Evolutionary conservation across 2,113 vertebrate species (phyloP), one percentile per base, ranked within the genome.

Genomic region (Coryphaenoides rupestris): DNA sequence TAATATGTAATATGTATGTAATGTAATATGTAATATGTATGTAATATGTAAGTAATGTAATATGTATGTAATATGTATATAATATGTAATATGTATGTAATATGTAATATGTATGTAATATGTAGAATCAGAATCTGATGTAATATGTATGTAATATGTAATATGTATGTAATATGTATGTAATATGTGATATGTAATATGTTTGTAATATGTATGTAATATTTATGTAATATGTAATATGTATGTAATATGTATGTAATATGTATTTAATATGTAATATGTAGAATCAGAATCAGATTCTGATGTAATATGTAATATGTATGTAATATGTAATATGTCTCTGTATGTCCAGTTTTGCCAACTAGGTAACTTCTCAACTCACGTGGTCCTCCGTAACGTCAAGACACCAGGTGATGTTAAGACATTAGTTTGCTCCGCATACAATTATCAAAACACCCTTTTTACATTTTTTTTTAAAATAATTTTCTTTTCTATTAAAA

Each of bases 321-420:
- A 21, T 7, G 4, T 24, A 2, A 12, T 22, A 23, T 55, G 13
- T 22, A 16, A 2, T 21, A 56, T 56, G 14, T n/a, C 21, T 76
- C 21, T 74, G 58, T 60, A 24, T 65, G 58, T 60, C 19, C 76
- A 96, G 95, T 90, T 95, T 80, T 96, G 95, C 77, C 94, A 97
- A 78, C 63, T 96, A 0, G 95, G 95, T 10, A 97, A 92, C 76
- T 94, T 95, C 85, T 97, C 94, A 33, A 96, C 96, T 80, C 94
- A 96, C 53, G 86, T 96, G 33, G 89, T 91, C 0, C 89, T 97
- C 49, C 88, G 95, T 49, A 95, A 95, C 82, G 91, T 97, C 47
- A 93, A 93, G 65, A 78, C 78, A 0, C 83, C 90, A 14, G 92
- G 94, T 95, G 71, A 90, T 40, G 33, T 40, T 84, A 16, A 12